Conservation (phyloP, 35 echinoderm and acorn worm genomes). For the Hemicentrotus pulcherrimus region DNA sequence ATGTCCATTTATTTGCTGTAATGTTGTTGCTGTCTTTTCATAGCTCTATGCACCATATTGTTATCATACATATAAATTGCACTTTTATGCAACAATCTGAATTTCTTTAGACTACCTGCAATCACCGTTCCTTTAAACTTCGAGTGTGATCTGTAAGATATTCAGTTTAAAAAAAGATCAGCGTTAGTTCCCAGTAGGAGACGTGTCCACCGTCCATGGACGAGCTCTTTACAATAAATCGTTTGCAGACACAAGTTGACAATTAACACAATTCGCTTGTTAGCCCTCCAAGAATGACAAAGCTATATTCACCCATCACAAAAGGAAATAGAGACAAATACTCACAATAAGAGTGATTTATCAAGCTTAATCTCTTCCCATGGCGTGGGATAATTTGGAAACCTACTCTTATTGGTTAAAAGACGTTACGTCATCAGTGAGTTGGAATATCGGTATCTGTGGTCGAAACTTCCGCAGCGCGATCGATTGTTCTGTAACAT, state of each 20-base stretch:
- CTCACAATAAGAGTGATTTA: neutral
- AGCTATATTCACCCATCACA: neutral
- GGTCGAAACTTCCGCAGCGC: neutral
- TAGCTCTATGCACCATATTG: too few species aligned
- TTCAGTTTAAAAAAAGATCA: neutral
- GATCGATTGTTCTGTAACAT: neutral
- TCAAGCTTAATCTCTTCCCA: neutral
- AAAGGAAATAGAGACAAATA: neutral
- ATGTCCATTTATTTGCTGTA: too few species aligned
- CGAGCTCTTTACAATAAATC: neutral
- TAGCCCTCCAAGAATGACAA: neutral
- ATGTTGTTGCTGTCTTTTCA: neutral
- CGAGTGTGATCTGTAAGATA: neutral
- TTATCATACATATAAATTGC: too few species aligned
- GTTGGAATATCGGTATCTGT: neutral
- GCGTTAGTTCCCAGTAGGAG: neutral
- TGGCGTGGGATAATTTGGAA: neutral
- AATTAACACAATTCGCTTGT: constrained; percentile 7
- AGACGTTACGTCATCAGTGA: neutral
- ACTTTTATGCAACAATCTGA: too few species aligned
- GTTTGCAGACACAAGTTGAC: neutral
- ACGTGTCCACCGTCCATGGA: neutral
- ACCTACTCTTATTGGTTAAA: neutral
- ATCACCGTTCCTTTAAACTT: neutral
- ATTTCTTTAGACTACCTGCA: neutral